Evolutionary conservation across 2,888 invertebrate species (phyloP).

Genomic region (Ophonus ardosiacus): DNA sequence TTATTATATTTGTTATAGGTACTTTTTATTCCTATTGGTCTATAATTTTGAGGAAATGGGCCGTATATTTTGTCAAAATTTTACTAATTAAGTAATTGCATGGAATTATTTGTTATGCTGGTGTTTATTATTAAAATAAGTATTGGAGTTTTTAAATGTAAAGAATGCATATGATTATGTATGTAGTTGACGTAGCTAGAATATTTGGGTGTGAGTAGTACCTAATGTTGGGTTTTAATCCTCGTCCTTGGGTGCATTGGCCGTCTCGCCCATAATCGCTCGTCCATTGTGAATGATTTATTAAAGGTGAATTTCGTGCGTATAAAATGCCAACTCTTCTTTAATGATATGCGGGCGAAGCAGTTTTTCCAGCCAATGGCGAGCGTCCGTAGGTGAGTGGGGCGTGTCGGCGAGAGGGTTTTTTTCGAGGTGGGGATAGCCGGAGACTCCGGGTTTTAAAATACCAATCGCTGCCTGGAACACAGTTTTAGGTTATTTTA

Average conservation of each 20-base stretch:
- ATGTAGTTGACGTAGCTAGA: not conserved
- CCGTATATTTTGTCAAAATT: no score
- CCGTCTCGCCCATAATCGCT: conserved; percentile 67
- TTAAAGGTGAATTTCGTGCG: conserved; percentile 74
- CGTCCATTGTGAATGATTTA: conserved; percentile 71
- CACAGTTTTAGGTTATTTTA: conserved; percentile 74
- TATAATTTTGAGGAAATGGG: no score
- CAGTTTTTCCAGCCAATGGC: conserved; percentile 75
- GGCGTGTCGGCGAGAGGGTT: conserved; percentile 70
- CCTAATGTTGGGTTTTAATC: not conserved
- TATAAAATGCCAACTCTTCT: conserved; percentile 75
- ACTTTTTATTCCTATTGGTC: no score
- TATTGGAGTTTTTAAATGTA: no score
- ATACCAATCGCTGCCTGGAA: conserved; percentile 76
- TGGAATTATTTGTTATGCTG: no score
- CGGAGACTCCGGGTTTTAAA: conserved; percentile 71
- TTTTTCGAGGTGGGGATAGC: conserved; percentile 60
- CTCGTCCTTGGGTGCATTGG: conserved; percentile 52
- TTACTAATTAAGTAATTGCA: no score
- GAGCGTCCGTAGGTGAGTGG: conserved; percentile 69
- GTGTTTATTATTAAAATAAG: no score
- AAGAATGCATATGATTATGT: no score
- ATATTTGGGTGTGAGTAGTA: not conserved
- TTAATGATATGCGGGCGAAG: conserved; percentile 75
- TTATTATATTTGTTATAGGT: no score